Conservation (phyloP, 2,888 invertebrate species). For the Archips xylosteana region DNA sequence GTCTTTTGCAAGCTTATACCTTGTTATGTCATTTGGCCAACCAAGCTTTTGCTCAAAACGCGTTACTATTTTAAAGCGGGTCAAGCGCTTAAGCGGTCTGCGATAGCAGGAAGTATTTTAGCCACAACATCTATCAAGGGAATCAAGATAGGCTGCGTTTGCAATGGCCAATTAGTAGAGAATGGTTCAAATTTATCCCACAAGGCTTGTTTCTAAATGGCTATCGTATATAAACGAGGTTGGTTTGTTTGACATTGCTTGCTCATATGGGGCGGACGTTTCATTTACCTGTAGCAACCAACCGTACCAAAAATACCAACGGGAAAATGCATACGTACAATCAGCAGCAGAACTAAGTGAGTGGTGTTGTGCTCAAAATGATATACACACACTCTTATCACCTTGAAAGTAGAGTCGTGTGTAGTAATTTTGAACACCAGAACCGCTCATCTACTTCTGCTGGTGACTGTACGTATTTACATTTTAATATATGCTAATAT, state of each 20-base stretch:
- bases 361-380: too few relatives aligned
- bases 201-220: neutral
- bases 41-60: neutral
- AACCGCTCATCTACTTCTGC: too few relatives aligned
- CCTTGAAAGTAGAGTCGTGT: too few relatives aligned
- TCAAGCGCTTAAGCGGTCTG: neutral
- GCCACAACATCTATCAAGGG: neutral
- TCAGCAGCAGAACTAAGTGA: too few relatives aligned
- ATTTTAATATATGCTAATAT: too few relatives aligned
- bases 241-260: neutral
- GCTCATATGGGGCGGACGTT: neutral
- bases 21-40: neutral
- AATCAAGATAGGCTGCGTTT: constrained; percentile 4
- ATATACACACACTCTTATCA: too few relatives aligned
- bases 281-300: neutral
- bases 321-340: neutral
- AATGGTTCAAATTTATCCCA: constrained; percentile 17
- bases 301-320: neutral
- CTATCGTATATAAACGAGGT: neutral
- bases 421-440: too few relatives aligned
- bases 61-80: neutral
- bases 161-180: constrained; percentile 10
- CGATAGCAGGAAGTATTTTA: constrained; percentile 1
- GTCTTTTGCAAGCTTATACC: neutral
- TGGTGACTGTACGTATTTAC: too few relatives aligned